Base-by-base conservation (phyloP, 2,888 invertebrate species). In the Tuberolachnus salignus region DNA sequence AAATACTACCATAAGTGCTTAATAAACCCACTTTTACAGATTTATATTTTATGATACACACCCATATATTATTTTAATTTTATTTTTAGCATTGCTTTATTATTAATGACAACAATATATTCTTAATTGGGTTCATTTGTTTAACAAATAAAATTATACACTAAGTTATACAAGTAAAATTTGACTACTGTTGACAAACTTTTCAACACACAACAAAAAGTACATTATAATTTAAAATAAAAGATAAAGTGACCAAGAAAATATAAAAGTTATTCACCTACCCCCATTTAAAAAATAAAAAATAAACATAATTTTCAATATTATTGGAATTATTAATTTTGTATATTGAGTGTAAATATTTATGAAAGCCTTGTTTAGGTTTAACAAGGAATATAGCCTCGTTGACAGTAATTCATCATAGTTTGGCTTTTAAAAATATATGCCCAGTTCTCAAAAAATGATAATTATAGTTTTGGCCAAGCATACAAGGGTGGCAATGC, bases 401-500 rank as follows among this genome's bases (percentile, higher is more conserved):
- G 1, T 53, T 53, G 64, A 64, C 26, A 74, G 44, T 64, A 51
- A 16, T 6, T 6, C 19, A 10, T 51, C 66, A 53, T 64, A 53
- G n/a, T 64, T 64, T 55, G 74, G 19, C 44, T 55, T 44, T 44
- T 19, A 23, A n/a, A 74, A 64, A 23, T 13, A 42, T n/a, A 64
- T 23, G n/a, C 42, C 9, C 19, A 80, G 13, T 63, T 42, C 21
- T 64, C 42, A 61, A 59, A 16, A 42, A 34, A 51, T 21, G 55
- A 16, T 59, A 57, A 70, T 80, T 69, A 80, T 23, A 64, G 69
- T 51, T 86, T 86, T 53, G 90, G 89, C 88, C 89, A 90, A 55
- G 87, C 82, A 83, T 92, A 92, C 72, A 88, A 86, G 80, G 94
- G 94, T 83, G 93, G 83, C 46, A 93, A 91, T 71, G 90, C 85